Base-by-base conservation (phyloP, 2,113 vertebrate genomes). In the Cyprichromis sp. region DNA sequence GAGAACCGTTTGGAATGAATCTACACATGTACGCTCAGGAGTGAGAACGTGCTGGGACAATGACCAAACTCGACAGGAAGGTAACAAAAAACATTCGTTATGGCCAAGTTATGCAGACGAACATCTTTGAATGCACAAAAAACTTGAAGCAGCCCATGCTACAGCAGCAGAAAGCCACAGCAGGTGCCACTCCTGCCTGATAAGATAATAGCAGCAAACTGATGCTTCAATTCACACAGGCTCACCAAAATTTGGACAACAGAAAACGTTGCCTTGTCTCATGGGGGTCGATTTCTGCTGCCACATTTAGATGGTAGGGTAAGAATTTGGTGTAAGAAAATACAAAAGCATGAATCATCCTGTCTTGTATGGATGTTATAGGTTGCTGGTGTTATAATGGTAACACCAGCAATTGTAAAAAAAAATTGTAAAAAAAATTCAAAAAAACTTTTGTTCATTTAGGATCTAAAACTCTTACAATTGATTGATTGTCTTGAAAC, bases 11-110 rank as follows among this genome's bases (percentile, higher is more conserved):
- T 63, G 59, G 29, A 63, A 63, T 63, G 29, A 63, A 63, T 63
- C 59, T 63, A 63, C 29, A 11, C 59, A 63, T 36, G 29, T 36
- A 63, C 2, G 5, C 9, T 63, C 59, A 19, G 16, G 59, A 19
- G 59, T 34, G 29, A 63, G 59, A 63, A 63, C 6, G 16, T 34
- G 59, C 59, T 63, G 29, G 29, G 59, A 63, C n/a, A 71, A 71
- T 42, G 38, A 38, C 12, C 38, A 9, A 42, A 42, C n/a, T 71
- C 2, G 8, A 71, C 21, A 71, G 66, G 66, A 71, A 42, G 66
- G 66, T 14, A 42, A 71, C 66, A 24, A 42, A 42, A 24, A 24
- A 16, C 36, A 71, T 42, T 71, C 1, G 12, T 71, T 42, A 71
- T 16, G 12, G n/a, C 36, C 36, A 71, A 9, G n/a, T 40, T 71